Conservation (phyloP, 2,888 invertebrate species). For the Herminia tarsipennalis region DNA sequence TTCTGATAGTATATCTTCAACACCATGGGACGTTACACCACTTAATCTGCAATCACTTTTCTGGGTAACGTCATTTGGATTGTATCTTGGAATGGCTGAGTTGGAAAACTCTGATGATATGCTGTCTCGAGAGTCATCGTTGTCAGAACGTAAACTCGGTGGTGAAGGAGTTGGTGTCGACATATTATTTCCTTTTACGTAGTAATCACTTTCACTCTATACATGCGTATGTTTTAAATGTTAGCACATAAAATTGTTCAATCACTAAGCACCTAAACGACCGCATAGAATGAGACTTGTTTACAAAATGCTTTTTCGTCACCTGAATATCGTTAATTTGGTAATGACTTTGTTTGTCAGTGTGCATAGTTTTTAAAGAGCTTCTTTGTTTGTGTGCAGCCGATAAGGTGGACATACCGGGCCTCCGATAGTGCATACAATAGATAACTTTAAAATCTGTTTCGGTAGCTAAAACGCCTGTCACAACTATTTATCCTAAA, state of each 20-base stretch:
- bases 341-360: constrained; percentile 78
- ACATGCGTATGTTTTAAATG: constrained; percentile 23
- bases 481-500: constrained; percentile 59
- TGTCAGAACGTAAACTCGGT: constrained; percentile 64
- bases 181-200: constrained; percentile 51
- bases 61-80: constrained; percentile 40
- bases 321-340: constrained; percentile 82
- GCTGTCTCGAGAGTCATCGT: constrained; percentile 65
- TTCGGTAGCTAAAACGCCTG: constrained; percentile 79
- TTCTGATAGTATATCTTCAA: constrained; percentile 75
- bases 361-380: constrained; percentile 68
- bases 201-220: constrained; percentile 10
- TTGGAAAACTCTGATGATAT: constrained; percentile 61
- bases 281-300: constrained; percentile 73
- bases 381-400: constrained; percentile 67
- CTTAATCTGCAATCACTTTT: constrained; percentile 53
- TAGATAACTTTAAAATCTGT: constrained; percentile 75
- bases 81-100: constrained; percentile 47
- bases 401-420: constrained; percentile 80
- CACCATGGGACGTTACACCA: constrained; percentile 70
- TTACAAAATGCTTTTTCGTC: constrained; percentile 82
- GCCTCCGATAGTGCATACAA: constrained; percentile 72
- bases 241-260: constrained; percentile 27
- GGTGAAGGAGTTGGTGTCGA: constrained; percentile 65
- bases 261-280: constrained; percentile 64